Conservation (phyloP, 2,113 vertebrate species). For the Gorsachius goisagi region DNA sequence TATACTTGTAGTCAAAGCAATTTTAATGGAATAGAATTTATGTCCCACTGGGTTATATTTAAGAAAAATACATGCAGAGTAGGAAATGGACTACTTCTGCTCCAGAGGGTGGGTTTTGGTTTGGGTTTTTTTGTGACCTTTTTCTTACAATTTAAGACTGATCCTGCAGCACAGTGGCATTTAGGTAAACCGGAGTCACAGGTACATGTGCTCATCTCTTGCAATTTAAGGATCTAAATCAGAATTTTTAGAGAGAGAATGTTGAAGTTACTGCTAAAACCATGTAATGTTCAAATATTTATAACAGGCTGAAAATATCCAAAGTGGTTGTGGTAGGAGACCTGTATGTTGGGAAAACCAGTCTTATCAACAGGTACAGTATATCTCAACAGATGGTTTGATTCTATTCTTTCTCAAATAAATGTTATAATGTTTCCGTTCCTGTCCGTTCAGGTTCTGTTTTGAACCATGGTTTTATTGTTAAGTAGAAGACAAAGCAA, state of each 20-base stretch:
- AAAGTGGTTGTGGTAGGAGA: conserved; percentile 92
- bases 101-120: not conserved
- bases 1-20: not conserved
- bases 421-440: not conserved
- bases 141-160: not conserved
- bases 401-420: not conserved
- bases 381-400: not conserved
- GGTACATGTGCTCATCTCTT: not conserved
- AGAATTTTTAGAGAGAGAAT: not conserved
- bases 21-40: not conserved
- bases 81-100: not conserved
- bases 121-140: not conserved
- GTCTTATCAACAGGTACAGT: conserved; percentile 88
- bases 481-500: not conserved
- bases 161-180: not conserved
- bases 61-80: not conserved
- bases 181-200: not conserved
- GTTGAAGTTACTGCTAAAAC: not conserved
- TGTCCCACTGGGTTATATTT: not conserved
- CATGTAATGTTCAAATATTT: not conserved
- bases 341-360: conserved; percentile 90
- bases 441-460: not conserved
- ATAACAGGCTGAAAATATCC: conserved; percentile 83
- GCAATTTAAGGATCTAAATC: not conserved
- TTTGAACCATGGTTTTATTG: not conserved